Evolutionary conservation across 2,797 vertebrate genomes (phyloP).

Genomic region (Sebastes jordani): DNA sequence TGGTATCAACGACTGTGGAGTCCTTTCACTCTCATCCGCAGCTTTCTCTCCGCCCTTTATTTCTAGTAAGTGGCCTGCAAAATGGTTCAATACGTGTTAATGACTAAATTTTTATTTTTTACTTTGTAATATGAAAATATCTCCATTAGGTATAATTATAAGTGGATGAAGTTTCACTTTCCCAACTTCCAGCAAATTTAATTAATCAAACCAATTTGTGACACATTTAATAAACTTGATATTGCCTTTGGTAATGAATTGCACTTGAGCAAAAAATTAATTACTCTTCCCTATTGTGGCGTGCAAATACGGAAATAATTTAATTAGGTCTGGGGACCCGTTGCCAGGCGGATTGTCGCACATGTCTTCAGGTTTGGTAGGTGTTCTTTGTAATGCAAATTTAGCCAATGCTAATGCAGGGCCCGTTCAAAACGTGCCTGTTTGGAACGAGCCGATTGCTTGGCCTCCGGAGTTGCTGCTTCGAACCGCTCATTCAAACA

Average conservation of each 20-base stretch:
- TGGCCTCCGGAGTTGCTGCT: neutral
- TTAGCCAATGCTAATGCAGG: neutral
- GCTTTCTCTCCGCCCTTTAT: neutral
- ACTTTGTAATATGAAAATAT: conserved; percentile 42
- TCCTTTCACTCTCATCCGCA: neutral
- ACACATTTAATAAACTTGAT: conserved; percentile 70
- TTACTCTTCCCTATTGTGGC: conserved; percentile 64
- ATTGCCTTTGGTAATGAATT: conserved; percentile 72
- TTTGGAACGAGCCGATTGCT: neutral
- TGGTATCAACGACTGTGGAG: neutral
- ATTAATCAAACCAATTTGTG: conserved; percentile 75
- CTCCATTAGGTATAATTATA: conserved; percentile 64
- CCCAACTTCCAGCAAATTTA: conserved; percentile 64
- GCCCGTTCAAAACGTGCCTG: neutral
- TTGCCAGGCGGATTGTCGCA: conserved; percentile 45
- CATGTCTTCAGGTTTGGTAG: conserved; percentile 25
- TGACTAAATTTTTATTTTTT: conserved; percentile 50
- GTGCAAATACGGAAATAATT: conserved; percentile 67
- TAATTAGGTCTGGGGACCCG: conserved; percentile 50
- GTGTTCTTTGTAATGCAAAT: conserved; percentile 4
- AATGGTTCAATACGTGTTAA: conserved; percentile 71
- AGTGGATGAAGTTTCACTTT: conserved; percentile 65
- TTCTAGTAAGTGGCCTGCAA: neutral
- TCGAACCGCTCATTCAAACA: neutral
- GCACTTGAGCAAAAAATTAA: conserved; percentile 69